Evolutionary conservation across 2,113 vertebrate species (phyloP).

Genomic region (Colius striatus): DNA sequence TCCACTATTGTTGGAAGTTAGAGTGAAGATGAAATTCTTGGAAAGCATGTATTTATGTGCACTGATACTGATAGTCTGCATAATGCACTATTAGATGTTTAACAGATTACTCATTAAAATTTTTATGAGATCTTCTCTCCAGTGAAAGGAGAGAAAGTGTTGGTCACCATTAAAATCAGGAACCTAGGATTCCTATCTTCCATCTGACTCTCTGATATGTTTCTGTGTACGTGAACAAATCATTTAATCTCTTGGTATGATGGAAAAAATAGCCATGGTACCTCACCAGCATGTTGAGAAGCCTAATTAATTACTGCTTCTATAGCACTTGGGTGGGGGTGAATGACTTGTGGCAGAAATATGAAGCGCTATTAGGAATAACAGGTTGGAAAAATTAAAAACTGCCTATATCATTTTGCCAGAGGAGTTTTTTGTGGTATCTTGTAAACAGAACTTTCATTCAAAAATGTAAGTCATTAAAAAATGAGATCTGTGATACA

Average conservation of each 20-base stretch:
- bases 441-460: neutral
- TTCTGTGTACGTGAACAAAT: neutral
- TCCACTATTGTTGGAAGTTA: constrained; percentile 56
- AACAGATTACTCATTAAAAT: neutral
- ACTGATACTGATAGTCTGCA: neutral
- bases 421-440: neutral
- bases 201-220: neutral
- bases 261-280: neutral
- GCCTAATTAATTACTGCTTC: constrained; percentile 13
- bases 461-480: neutral
- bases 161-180: neutral
- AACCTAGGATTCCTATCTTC: neutral
- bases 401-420: neutral
- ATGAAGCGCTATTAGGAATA: neutral
- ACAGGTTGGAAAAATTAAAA: neutral
- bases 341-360: neutral
- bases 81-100: constrained; percentile 9
- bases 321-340: neutral
- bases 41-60: neutral
- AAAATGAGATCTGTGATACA: neutral
- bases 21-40: constrained; percentile 37
- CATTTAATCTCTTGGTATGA: neutral
- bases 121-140: neutral
- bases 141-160: neutral
- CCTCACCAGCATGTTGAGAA: neutral